Base-by-base conservation (phyloP, 2,888 invertebrate species). In the Chelonus formosanus region DNA sequence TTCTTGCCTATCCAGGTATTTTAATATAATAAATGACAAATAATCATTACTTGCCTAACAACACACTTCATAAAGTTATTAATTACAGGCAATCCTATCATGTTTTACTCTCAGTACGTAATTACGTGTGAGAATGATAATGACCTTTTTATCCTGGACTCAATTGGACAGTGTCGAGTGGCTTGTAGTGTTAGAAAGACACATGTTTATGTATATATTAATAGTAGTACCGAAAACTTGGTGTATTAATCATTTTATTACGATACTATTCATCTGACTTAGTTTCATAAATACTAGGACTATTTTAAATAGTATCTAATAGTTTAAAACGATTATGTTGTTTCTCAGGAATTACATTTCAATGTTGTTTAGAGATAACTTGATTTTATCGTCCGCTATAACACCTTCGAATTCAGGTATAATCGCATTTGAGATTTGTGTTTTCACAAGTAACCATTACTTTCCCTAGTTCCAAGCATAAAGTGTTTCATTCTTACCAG, bases 361-460 rank as follows among this genome's bases (percentile, higher is more conserved):
- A 93, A 80, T 95, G 94, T 78, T 95, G 95, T 81, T 96, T 96
- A 76, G 90, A 90, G 71, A 95, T 91, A 1, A 86, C 87, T 73
- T 89, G 89, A 1, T 88, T 85, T 75, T 90, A 85, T 65, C 92
- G 85, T 0, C 89, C 90, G 0, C 85, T 86, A 81, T 93, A 91
- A 77, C 88, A 83, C 69, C 88, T 84, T 77, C 89, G 86, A 40
- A 94, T 86, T 91, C 94, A 92, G 0, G 88, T 86, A 76, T 93
- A 92, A 10, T 91, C 88, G 90, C 92, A 94, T 75, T 93, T 88
- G 0, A 92, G 91, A 67, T 94, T 89, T 63, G 91, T 87, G 76
- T 90, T 89, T 79, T 97, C 97, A 84, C 93, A 93, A 0, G 95
- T 92, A 0, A 96, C 87, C 10, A 91, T 84, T 0, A 97, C 95